Evolutionary conservation across 2,888 invertebrate species (phyloP).

Genomic region (Apocheima hispidaria): DNA sequence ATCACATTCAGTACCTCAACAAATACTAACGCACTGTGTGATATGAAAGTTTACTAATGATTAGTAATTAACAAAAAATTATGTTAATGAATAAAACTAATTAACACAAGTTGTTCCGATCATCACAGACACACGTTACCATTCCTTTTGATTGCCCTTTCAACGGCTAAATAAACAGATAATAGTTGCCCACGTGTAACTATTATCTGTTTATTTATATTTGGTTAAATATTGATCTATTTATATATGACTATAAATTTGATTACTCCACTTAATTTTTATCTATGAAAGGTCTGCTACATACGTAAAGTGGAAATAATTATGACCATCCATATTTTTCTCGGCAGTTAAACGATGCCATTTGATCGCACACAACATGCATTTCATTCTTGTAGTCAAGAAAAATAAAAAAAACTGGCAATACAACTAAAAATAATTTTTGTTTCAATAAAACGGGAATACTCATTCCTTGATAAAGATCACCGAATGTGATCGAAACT

Average conservation of each 20-base stretch:
- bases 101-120: slow-evolving; percentile 16
- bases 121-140: slow-evolving; percentile 5
- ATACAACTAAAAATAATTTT: too few relatives aligned
- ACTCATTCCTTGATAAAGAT: too few relatives aligned
- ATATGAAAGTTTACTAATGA: neutral
- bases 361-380: neutral
- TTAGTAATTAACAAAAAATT: neutral
- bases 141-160: slow-evolving; percentile 1
- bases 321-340: neutral
- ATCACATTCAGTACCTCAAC: neutral
- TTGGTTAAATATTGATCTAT: too few relatives aligned
- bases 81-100: neutral
- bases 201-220: too few relatives aligned
- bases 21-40: neutral
- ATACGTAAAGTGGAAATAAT: too few relatives aligned
- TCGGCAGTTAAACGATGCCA: neutral
- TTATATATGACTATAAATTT: too few relatives aligned
- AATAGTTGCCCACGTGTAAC: slow-evolving; percentile 11
- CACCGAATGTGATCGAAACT: too few relatives aligned
- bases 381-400: neutral
- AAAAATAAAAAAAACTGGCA: neutral
- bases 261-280: too few relatives aligned
- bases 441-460: too few relatives aligned
- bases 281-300: too few relatives aligned
- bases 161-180: slow-evolving; percentile 6